Evolutionary conservation across 1,140 invertebrate species (phyloP).

Genomic region (Whitmania pigra): DNA sequence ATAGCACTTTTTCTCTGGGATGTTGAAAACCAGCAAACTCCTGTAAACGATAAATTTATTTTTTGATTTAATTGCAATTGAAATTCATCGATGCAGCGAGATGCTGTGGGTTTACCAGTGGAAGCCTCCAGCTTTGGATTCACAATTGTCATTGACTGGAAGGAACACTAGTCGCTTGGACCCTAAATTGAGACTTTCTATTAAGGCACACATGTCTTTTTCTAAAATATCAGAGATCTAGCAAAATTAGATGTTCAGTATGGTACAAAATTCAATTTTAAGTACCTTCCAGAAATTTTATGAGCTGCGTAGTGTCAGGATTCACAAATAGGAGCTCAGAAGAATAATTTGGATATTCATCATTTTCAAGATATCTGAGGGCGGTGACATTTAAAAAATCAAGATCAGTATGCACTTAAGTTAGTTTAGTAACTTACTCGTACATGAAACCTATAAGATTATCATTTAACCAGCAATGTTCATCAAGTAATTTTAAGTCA

Average conservation of each 20-base stretch:
- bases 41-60: neutral
- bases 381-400: no score
- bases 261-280: neutral
- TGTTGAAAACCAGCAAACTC: slow-evolving; percentile 9
- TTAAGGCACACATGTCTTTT: neutral
- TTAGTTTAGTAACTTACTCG: neutral
- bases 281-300: slow-evolving; percentile 3
- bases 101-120: neutral
- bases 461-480: slow-evolving; percentile 8
- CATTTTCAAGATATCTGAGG: slow-evolving; percentile 2
- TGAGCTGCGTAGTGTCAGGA: neutral
- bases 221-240: neutral
- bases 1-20: neutral
- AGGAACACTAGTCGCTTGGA: neutral
- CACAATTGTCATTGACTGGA: neutral
- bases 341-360: slow-evolving; percentile 3
- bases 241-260: slow-evolving; percentile 1
- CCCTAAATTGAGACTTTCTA: neutral
- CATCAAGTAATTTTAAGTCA: neutral
- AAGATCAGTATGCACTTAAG: no score
- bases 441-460: slow-evolving; percentile 4
- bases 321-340: neutral
- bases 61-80: no score
- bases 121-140: neutral
- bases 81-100: neutral